Conservation (phyloP, 2,113 vertebrate genomes). For the Corynorhinus townsendii region DNA sequence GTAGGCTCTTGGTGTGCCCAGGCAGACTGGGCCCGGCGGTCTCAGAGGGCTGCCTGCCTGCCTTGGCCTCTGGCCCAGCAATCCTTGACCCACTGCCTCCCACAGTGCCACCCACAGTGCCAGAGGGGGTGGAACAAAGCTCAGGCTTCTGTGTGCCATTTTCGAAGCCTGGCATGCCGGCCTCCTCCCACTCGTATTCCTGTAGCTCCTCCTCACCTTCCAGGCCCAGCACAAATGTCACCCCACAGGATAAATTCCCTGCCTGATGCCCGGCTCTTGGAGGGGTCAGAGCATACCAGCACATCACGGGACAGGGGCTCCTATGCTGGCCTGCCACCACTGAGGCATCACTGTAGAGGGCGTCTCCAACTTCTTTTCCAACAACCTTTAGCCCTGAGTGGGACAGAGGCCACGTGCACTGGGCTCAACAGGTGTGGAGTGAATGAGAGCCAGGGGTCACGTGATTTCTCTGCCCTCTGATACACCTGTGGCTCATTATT, state of each 20-base stretch:
- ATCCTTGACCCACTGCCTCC: slow-evolving; percentile 5
- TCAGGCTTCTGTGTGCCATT: neutral
- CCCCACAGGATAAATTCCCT: neutral
- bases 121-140: neutral
- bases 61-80: slow-evolving; percentile 14
- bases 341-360: accelerated
- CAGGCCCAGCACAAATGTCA: neutral
- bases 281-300: neutral
- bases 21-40: neutral
- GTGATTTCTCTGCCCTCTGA: neutral
- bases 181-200: neutral
- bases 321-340: accelerated
- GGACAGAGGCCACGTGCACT: neutral
- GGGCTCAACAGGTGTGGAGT: neutral
- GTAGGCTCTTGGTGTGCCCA: neutral
- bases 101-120: neutral
- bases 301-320: neutral
- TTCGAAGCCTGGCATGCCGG: neutral
- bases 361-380: neutral
- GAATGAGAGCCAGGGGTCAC: neutral
- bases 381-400: neutral
- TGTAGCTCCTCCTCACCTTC: neutral
- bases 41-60: neutral
- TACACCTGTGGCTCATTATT: neutral
- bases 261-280: neutral